Evolutionary conservation across 64 coral and sea anemone genomes (phyloP), one percentile per base, ranked within the genome.

Genomic region (Dendrophyllia cribrosa): DNA sequence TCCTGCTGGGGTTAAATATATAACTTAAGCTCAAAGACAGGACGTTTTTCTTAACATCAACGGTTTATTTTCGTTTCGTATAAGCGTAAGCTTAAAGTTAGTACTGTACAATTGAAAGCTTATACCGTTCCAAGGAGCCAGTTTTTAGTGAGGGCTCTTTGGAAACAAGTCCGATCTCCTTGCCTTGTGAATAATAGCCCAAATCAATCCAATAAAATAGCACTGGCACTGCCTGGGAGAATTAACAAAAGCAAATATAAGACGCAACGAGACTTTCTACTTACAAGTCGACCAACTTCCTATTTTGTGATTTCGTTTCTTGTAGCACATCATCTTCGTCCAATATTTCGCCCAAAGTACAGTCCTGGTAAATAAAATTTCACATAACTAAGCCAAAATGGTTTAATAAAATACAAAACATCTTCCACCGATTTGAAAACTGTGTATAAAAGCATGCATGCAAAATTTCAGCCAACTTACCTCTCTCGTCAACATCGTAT

Each of bases 291-390:
- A 99, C 51, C 68, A 99, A 85, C 66, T 99, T 99, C 79, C 97
- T 94, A 86, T 99, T 99, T 77, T 99, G 97, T n/a, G 97, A 99
- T 86, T 99, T 99, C 52, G 93, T 95, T 76, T 99, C 97, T 88
- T 99, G 97, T 13, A 99, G 83, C 23, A 99, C 97, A 48, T 99
- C 97, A 66, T 99, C 97, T 82, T 99, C 97, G 44, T 99, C 97
- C 70, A 99, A 72, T 58, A 99, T 96, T 91, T 99, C 97, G 88
- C 74, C 46, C 65, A 99, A 79, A 74, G 97, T 99, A 49, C 97
- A 99, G 45, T 96, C 94, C 97, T 99, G 19, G 20, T 15, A 59
- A 60, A 50, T 10, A 43, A 67, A 45, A 52, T 14, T 66, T 24
- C 5, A 16, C 25, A 34, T 21, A 25, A 21, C 20, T 78, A 4